phyloP scores from a whole-genome alignment of 2,113 vertebrate genomes.

The Neodon shergylaensis region DNA sequence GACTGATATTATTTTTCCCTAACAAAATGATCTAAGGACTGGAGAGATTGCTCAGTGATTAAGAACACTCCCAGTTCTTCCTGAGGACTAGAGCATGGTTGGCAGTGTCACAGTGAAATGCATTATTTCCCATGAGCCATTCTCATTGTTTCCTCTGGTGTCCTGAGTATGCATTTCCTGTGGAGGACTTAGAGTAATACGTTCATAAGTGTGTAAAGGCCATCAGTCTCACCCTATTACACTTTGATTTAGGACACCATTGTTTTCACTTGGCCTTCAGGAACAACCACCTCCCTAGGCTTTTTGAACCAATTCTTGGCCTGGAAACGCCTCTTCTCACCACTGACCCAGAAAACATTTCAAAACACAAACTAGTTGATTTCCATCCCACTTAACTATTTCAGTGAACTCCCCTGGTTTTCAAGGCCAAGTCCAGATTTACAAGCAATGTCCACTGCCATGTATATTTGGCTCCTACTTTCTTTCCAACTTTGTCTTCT shows the following conservation, averaged over 20 bases:
- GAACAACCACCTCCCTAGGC: not conserved
- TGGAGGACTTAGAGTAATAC: not conserved
- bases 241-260: not conserved
- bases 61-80: not conserved
- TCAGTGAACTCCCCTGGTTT: not conserved
- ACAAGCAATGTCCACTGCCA: not conserved
- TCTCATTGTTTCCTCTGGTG: not conserved
- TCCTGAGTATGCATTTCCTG: not conserved
- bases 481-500: not conserved
- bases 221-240: not conserved
- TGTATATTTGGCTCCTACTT: not conserved
- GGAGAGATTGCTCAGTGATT: not conserved
- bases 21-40: not conserved
- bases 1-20: not conserved
- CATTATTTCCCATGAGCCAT: not conserved
- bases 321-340: not conserved
- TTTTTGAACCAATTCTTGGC: not conserved
- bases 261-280: not conserved
- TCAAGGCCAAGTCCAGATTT: not conserved
- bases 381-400: not conserved
- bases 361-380: not conserved
- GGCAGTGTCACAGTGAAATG: not conserved
- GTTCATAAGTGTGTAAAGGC: not conserved
- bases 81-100: no score
- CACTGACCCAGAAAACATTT: conserved; percentile 1